Percentiles rank a stretch among this genome's conserved stretches.
phyloP scores from a whole-genome alignment of 2,113 vertebrate genomes.

The Chaenocephalus aceratus region DNA sequence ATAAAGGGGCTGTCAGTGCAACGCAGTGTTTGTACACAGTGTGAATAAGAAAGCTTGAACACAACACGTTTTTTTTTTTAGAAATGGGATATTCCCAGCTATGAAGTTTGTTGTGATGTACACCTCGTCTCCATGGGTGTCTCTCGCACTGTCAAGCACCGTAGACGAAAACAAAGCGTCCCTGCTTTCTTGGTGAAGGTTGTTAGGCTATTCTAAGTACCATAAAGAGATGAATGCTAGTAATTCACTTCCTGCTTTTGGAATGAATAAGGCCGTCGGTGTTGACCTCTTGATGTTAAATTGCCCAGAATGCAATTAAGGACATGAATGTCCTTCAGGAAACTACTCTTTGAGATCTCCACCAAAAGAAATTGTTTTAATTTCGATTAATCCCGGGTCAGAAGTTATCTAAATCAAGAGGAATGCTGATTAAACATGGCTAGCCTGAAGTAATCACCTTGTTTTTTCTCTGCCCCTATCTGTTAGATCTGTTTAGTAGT shows the following conservation, averaged over 20 bases:
- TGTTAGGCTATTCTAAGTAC: no score
- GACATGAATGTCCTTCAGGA: conserved; percentile 67
- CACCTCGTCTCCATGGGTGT: neutral
- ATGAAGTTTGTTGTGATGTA: neutral
- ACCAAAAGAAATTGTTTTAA: conserved; percentile 62
- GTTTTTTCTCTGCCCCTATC: conserved; percentile 43
- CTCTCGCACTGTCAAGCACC: neutral
- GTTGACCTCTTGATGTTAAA: conserved; percentile 52
- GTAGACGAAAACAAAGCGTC: neutral
- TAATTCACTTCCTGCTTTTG: conserved; percentile 55
- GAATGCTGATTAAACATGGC: conserved; percentile 73
- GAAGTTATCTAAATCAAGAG: conserved; percentile 71
- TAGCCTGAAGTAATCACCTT: conserved; percentile 61
- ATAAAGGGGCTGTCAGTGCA: neutral
- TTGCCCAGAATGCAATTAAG: conserved; percentile 63
- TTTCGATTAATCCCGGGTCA: conserved; percentile 67
- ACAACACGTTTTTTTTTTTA: neutral
- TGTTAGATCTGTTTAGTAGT: conserved; percentile 16
- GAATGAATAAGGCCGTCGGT: conserved; percentile 36
- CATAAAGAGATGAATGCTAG: conserved; percentile 35
- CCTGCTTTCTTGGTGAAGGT: neutral
- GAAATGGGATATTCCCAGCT: neutral
- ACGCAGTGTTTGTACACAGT: conserved; percentile 14
- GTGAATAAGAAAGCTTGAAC: conserved; percentile 1
- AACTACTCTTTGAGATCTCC: conserved; percentile 51